Evolutionary conservation across 1,140 invertebrate genomes (phyloP), one percentile per base, ranked within the genome.

Genomic region (Acromyrmex echinatior): DNA sequence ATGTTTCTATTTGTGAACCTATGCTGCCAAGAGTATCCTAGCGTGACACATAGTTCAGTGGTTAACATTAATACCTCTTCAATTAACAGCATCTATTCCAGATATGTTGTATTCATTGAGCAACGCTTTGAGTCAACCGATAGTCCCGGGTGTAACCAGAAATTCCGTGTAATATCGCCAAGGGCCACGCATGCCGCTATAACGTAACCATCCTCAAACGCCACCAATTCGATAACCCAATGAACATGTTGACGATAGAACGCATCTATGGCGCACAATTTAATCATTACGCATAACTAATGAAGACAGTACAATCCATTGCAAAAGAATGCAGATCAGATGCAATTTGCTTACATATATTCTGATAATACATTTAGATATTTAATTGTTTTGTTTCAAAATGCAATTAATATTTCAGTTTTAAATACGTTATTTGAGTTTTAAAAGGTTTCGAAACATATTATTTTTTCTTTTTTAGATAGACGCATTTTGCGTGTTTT

Each of bases 101-200:
- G 80, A 84, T 84, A 84, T 84, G 70, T 84, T 84, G 80, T 84
- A 84, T 84, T 84, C 80, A 84, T 84, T 84, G 80, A 84, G 56
- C 80, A 62, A 76, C 70, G 70, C 80, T 84, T 84, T 84, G 80
- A 84, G 70, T 84, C 70, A 84, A 49, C 80, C 80, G 68, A 84
- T 84, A 84, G 80, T 84, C 70, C 70, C 56, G 80, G 80, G 70
- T 84, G 80, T 84, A 84, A 84, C 80, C 80, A 58, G 80, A 84
- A 84, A 84, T 84, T 76, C 80, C 56, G 56, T 60, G 79, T 84
- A 84, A 84, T 84, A 84, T 84, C 80, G 80, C 70, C 70, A 84
- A 84, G 56, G 70, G 80, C 80, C 70, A 56, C 25, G 58, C 80
- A 76, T 84, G 80, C 80, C 80, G 80, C n/a, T 84, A 60, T 84